A percentile compares a stretch with the other conserved stretches of the same genome.
phyloP scores from a whole-genome alignment of 35 echinoderm and acorn worm genomes.

The Strongylocentrotus purpuratus region DNA sequence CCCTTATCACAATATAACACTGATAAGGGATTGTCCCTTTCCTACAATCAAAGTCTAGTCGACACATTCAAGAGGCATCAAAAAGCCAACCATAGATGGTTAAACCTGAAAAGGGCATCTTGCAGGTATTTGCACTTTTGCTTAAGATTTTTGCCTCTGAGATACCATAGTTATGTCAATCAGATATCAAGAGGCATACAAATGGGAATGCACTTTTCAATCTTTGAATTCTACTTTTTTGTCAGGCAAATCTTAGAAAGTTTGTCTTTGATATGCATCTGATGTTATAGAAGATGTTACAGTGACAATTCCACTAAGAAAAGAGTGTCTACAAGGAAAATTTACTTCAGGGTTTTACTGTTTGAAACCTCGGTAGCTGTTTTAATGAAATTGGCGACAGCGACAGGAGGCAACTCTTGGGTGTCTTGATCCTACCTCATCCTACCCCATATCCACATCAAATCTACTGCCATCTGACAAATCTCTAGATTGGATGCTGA shows the following conservation, averaged over 20 bases:
- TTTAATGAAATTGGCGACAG: conserved; percentile 2
- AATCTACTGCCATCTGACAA: conserved; percentile 17
- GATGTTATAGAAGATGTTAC: too few species aligned
- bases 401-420: background rate
- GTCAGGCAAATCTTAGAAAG: background rate
- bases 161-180: background rate
- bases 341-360: background rate
- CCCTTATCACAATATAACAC: too few species aligned
- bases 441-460: background rate
- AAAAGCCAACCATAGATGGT: background rate
- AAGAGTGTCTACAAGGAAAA: background rate
- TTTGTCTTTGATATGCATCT: too few species aligned
- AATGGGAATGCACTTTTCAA: background rate
- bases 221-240: background rate
- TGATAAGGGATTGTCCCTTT: too few species aligned
- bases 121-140: background rate
- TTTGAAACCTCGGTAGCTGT: background rate
- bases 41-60: too few species aligned
- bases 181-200: background rate
- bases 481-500: background rate
- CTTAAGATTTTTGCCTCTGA: background rate
- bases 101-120: background rate
- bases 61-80: background rate
- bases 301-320: background rate
- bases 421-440: background rate